These are phyloP conservation scores for Carcinoscorpius rotundicauda DNA, from an alignment of 1,140 invertebrate species.

Conservation along the genomic window DNA sequence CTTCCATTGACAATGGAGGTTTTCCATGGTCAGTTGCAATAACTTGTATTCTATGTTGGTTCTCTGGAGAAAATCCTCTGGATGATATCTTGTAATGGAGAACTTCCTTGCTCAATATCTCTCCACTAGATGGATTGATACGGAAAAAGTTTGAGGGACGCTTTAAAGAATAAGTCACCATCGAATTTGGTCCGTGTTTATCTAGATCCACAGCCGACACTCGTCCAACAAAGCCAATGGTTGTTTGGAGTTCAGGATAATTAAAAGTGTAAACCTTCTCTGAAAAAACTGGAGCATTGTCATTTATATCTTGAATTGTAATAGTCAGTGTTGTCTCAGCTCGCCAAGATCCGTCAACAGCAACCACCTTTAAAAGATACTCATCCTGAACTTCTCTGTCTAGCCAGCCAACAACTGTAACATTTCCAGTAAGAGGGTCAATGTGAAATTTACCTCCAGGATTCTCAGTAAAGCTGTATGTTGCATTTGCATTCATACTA, in stretches of 20 bases:
- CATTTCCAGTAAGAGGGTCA: slow-evolving; percentile 73
- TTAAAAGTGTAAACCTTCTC: slow-evolving; percentile 76
- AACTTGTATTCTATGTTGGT: slow-evolving; percentile 69
- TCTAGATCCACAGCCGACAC: slow-evolving; percentile 77
- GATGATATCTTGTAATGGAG: slow-evolving; percentile 44
- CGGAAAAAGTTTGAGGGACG: slow-evolving; percentile 81
- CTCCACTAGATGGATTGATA: slow-evolving; percentile 77
- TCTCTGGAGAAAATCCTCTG: slow-evolving; percentile 64
- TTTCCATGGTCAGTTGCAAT: slow-evolving; percentile 85
- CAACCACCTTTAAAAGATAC: slow-evolving; percentile 73
- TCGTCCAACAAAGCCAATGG: slow-evolving; percentile 70
- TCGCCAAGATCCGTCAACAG: slow-evolving; percentile 76
- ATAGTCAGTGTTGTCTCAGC: slow-evolving; percentile 78
- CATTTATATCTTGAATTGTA: slow-evolving; percentile 88
- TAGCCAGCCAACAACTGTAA: slow-evolving; percentile 66
- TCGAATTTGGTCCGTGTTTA: slow-evolving; percentile 86
- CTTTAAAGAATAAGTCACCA: slow-evolving; percentile 79
- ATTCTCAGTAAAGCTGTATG: slow-evolving; percentile 77
- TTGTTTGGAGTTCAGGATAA: slow-evolving; percentile 68
- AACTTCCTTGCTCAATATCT: slow-evolving; percentile 70
- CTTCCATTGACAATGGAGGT: slow-evolving; percentile 74
- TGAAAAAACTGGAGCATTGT: slow-evolving; percentile 84
- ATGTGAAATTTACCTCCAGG: slow-evolving; percentile 79
- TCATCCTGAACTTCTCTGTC: slow-evolving; percentile 84
- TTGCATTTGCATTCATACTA: slow-evolving; percentile 73